These are phyloP conservation scores for Rhinopomastus cyanomelas DNA, from an alignment of 2,113 vertebrate genomes.

Conservation along the genomic window DNA sequence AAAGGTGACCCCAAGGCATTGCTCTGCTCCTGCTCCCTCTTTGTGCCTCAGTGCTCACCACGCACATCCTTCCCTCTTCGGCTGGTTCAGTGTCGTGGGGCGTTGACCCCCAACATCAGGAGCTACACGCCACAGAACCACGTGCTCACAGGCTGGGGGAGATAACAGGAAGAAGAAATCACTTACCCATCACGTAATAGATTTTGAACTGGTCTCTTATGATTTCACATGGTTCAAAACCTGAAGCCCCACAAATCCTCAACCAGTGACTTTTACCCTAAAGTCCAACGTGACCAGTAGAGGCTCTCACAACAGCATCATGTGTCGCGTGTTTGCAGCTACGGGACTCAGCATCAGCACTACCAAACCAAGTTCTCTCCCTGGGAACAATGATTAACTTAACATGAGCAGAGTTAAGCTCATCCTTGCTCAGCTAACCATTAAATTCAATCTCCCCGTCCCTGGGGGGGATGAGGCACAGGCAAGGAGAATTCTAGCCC, in stretches of 20 bases:
- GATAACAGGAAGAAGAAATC: neutral
- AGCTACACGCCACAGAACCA: neutral
- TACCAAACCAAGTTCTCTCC: slow-evolving; percentile 1
- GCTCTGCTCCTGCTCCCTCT: neutral
- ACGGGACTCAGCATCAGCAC: neutral
- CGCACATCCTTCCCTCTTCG: neutral
- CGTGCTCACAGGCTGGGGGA: neutral
- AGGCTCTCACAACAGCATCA: neutral
- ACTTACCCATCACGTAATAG: neutral
- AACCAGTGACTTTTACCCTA: neutral
- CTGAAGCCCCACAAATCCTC: neutral
- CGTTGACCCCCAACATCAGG: neutral
- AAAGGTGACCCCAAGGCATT: neutral
- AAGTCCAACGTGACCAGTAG: neutral
- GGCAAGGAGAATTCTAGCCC: neutral
- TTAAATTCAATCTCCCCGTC: slow-evolving; percentile 43
- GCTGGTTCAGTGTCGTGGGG: neutral
- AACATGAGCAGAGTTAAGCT: neutral
- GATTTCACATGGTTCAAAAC: neutral
- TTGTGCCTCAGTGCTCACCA: neutral
- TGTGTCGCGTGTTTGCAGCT: neutral
- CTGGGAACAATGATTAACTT: slow-evolving; percentile 6
- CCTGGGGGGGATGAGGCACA: neutral
- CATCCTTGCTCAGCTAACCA: slow-evolving; percentile 40
- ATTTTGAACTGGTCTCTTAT: neutral